Evolutionary conservation across 2,113 vertebrate species (phyloP).

Genomic region (Hydrolagus affinis): DNA sequence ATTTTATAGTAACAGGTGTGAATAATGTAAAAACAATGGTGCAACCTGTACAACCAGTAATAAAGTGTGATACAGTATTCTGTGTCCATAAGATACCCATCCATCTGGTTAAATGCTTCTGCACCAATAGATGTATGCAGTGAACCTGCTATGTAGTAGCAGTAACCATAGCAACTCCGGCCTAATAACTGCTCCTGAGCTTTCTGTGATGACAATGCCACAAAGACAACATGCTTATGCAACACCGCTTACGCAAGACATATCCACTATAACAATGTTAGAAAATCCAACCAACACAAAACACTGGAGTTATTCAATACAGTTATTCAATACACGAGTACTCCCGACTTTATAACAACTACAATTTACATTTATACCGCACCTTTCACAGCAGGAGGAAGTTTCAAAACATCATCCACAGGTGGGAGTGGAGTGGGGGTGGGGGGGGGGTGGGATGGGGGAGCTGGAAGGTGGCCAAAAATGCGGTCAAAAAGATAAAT

Average conservation of each 20-base stretch:
- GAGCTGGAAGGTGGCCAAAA: too few species aligned
- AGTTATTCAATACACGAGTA: too few species aligned
- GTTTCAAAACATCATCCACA: too few species aligned
- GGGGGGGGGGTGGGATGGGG: too few species aligned
- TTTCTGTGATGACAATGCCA: not conserved
- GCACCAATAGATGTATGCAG: not conserved
- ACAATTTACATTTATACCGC: not conserved
- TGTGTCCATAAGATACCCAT: too few species aligned
- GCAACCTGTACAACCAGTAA: not conserved
- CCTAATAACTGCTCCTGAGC: not conserved
- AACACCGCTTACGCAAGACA: too few species aligned
- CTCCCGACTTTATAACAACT: too few species aligned
- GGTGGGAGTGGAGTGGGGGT: too few species aligned
- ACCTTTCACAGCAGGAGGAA: too few species aligned
- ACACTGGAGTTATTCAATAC: not conserved
- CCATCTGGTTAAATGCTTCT: too few species aligned
- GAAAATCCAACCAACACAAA: not conserved
- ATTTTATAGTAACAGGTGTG: not conserved
- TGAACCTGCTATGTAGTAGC: not conserved
- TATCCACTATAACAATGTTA: too few species aligned
- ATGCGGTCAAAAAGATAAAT: too few species aligned
- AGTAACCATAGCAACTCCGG: slow-evolving; percentile 18
- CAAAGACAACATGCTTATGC: not conserved
- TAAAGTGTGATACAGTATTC: not conserved
- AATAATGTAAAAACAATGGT: not conserved